Evolutionary conservation across 2,797 vertebrate species (phyloP).

Genomic region (Knipowitschia caucasica): DNA sequence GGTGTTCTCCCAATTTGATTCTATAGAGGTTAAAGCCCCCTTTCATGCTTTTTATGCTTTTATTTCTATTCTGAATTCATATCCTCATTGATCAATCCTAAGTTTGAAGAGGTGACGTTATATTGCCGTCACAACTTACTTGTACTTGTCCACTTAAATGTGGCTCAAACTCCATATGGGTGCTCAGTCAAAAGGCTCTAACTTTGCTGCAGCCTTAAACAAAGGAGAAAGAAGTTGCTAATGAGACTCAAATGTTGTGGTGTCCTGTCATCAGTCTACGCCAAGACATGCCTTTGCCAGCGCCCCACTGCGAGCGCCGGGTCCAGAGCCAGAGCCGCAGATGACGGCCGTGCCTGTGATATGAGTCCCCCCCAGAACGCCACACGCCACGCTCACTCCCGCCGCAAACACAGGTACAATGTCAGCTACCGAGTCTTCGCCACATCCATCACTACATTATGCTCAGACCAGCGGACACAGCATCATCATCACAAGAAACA

Average conservation of each 20-base stretch:
- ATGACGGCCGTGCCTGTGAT: constrained; percentile 64
- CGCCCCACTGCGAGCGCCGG: constrained; percentile 38
- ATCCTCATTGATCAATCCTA: no score
- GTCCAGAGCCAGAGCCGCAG: constrained; percentile 53
- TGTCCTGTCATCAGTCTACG: constrained; percentile 59
- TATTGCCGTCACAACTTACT: no score
- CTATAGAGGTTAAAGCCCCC: no score
- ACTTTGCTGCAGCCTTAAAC: constrained; percentile 10
- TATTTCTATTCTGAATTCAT: no score
- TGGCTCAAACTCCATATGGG: no score
- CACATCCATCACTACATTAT: constrained; percentile 41
- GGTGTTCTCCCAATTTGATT: no score
- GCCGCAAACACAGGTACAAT: constrained; percentile 51
- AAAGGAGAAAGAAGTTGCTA: constrained; percentile 25
- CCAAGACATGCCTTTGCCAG: constrained; percentile 38
- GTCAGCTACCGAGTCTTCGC: constrained; percentile 39
- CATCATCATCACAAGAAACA: no score
- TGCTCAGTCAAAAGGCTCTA: background rate
- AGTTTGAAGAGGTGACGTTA: no score
- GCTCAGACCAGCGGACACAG: constrained; percentile 27
- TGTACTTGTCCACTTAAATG: no score
- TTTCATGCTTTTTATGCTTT: no score
- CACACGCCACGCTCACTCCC: constrained; percentile 50
- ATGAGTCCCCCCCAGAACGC: constrained; percentile 56
- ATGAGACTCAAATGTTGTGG: constrained; percentile 38